Base-by-base conservation (phyloP, 2,888 invertebrate species). In the Nomada goodeniana region DNA sequence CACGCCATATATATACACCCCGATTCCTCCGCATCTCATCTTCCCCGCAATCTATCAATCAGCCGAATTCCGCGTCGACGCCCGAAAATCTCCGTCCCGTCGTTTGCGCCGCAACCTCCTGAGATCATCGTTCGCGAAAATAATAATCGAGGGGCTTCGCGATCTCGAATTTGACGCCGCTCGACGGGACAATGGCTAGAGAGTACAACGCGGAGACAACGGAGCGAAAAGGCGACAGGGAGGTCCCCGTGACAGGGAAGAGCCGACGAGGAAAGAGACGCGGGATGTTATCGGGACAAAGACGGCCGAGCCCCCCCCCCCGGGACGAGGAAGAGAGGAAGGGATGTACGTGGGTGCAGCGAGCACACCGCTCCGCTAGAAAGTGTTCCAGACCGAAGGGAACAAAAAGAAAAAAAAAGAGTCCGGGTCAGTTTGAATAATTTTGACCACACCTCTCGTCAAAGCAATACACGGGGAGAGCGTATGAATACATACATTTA, bases 401-500 rank as follows among this genome's bases (percentile, higher is more conserved):
- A 89, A 26, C 26, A 2, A 26, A 26, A 23, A 29, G 29, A 29
- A 60, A 20, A 90, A 91, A 92, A 91, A 92, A 88, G 88, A 91
- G 91, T 91, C 92, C 91, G 92, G 93, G 93, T 93, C 93, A 93
- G 93, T 93, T 93, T 93, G 93, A 93, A 93, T 93, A 93, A 93
- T 93, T 93, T 93, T 93, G 93, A 93, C 93, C 93, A 93, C 93
- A 93, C 93, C 93, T 93, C 93, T 93, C 91, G 92, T 93, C 93
- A 92, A 92, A 92, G 92, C 91, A 89, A 92, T 91, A 92, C 92
- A 90, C 90, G 89, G 23, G 23, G 23, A 90, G 89, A 90, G 90
- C 89, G 90, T 92, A 93, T 93, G 93, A 93, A 93, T 93, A 93
- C 93, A 93, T 93, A 93, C 93, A 93, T 93, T 93, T 93, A 92